A percentile compares a stretch with the other conserved stretches of the same genome.
phyloP scores from a whole-genome alignment of 1,140 invertebrate genomes.

The Heterodera carotae region DNA sequence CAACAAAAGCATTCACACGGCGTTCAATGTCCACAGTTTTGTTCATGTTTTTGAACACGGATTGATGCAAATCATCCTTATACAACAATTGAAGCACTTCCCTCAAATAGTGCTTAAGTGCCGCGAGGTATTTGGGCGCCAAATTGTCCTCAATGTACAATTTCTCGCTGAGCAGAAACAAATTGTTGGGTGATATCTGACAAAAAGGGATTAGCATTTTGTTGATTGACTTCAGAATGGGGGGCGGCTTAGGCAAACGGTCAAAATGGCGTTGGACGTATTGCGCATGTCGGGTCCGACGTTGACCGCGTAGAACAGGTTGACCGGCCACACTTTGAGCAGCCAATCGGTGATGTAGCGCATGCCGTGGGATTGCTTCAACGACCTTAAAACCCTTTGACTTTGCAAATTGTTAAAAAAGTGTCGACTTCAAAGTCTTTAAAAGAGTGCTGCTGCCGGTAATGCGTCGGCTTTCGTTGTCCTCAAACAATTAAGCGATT shows the following conservation, averaged over 20 bases:
- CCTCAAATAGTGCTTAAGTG: constrained; percentile 28
- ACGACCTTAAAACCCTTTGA: background rate
- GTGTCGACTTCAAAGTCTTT: background rate
- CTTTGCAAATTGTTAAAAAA: background rate
- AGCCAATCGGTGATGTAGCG: constrained; percentile 38
- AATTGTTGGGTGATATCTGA: constrained; percentile 32
- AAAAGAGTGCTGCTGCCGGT: background rate
- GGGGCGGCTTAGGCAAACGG: background rate
- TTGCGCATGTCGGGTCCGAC: constrained; percentile 34
- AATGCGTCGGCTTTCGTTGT: background rate
- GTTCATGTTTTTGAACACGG: constrained; percentile 25
- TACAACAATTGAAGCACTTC: constrained; percentile 24
- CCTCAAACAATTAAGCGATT: background rate
- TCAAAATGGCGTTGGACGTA: constrained; percentile 34
- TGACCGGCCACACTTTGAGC: constrained; percentile 34
- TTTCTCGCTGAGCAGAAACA: constrained; percentile 37
- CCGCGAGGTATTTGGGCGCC: constrained; percentile 22
- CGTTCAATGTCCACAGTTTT: constrained; percentile 31
- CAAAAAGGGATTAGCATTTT: too few species aligned
- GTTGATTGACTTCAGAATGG: background rate
- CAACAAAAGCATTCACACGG: constrained; percentile 33
- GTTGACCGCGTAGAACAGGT: constrained; percentile 32
- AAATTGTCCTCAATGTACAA: constrained; percentile 34
- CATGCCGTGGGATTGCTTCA: constrained; percentile 32
- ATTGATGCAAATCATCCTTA: constrained; percentile 21